phyloP scores from a whole-genome alignment of 2,888 invertebrate species.

The Mechanitis mazaeus region DNA sequence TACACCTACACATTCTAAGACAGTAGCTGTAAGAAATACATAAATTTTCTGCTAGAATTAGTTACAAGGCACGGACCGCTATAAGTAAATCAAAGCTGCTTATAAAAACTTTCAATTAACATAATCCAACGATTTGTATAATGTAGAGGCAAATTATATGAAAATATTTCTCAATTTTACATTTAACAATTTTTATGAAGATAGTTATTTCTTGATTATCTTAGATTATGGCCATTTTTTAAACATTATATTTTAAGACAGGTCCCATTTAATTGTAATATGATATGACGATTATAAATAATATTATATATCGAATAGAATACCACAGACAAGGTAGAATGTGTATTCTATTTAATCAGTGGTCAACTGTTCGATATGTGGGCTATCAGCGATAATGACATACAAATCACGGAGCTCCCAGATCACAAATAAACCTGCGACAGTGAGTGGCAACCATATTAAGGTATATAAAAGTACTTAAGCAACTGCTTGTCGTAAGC shows the following conservation, averaged over 20 bases:
- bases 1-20: conserved; percentile 64
- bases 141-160: conserved; percentile 51
- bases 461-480: conserved; percentile 64
- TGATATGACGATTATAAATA: conserved; percentile 1
- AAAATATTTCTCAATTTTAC: conserved; percentile 8
- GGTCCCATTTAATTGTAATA: conserved; percentile 3
- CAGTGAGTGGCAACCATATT: conserved; percentile 39
- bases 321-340: neutral
- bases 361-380: neutral
- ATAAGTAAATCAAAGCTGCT: conserved; percentile 69
- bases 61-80: conserved; percentile 53
- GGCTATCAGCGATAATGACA: too few relatives aligned
- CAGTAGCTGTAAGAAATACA: conserved; percentile 65
- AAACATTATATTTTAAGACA: neutral
- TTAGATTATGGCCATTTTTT: neutral
- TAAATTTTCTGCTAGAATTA: conserved; percentile 65
- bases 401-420: conserved; percentile 16
- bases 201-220: conserved; percentile 6
- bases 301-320: conserved; percentile 2
- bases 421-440: conserved; percentile 33
- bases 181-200: neutral
- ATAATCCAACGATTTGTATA: conserved; percentile 73
- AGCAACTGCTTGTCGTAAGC: conserved; percentile 56
- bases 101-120: conserved; percentile 64
- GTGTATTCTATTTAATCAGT: neutral